These are phyloP conservation scores for pig (Sus scrofa) DNA, from an alignment of 2,113 vertebrate genomes.

Conservation along the genomic window T2T-Sscrofa CM000817.6:76199501-76200000, in stretches of 20 bases:
- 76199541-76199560: too few species aligned
- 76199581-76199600: background rate
- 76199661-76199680: background rate
- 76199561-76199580: background rate
- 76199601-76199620: background rate
- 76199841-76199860: background rate
- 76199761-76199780: background rate
- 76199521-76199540: background rate
- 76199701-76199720: too few species aligned
- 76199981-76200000: background rate
- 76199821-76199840: background rate
- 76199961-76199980: background rate
- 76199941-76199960: background rate
- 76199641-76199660: background rate
- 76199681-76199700: background rate
- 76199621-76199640: background rate
- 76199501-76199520: background rate
- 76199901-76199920: fast-evolving
- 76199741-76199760: background rate
- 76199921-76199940: background rate
- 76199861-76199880: background rate
- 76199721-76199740: background rate
- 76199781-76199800: background rate
- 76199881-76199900: background rate
- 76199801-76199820: background rate